Evolutionary conservation across 2,113 vertebrate genomes (phyloP).

Genomic region (Pseudorasbora parva): DNA sequence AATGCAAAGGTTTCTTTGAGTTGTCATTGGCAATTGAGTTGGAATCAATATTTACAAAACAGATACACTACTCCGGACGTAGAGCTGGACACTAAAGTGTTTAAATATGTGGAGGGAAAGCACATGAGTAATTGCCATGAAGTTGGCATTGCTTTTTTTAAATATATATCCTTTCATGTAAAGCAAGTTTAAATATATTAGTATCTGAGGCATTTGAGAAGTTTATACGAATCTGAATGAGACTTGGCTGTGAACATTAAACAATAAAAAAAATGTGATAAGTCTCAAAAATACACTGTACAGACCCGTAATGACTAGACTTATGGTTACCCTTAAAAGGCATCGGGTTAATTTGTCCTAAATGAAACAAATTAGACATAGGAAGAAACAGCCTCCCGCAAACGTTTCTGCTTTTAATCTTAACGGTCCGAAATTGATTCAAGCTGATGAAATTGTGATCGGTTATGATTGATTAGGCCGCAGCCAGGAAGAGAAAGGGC

Average conservation of each 20-base stretch:
- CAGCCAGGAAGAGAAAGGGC: conserved; percentile 72
- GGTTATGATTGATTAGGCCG: conserved; percentile 83
- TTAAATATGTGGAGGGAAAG: conserved; percentile 56
- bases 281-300: neutral
- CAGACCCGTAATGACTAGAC: neutral
- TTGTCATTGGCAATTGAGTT: conserved; percentile 83
- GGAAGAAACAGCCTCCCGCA: conserved; percentile 84
- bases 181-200: conserved; percentile 12
- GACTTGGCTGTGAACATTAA: conserved; percentile 21
- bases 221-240: conserved; percentile 11
- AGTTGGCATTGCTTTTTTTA: neutral
- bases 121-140: conserved; percentile 45
- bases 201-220: neutral
- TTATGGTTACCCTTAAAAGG: conserved; percentile 32
- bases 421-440: conserved; percentile 88
- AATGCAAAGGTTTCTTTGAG: conserved; percentile 73
- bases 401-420: conserved; percentile 85
- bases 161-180: neutral
- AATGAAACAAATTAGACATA: conserved; percentile 88
- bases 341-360: conserved; percentile 77
- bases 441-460: conserved; percentile 91
- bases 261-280: no score
- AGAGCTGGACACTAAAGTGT: conserved; percentile 46
- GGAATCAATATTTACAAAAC: conserved; percentile 81
- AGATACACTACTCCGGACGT: conserved; percentile 69